Conservation (phyloP, 2,888 invertebrate species). For the Polyommatus iphigenia region DNA sequence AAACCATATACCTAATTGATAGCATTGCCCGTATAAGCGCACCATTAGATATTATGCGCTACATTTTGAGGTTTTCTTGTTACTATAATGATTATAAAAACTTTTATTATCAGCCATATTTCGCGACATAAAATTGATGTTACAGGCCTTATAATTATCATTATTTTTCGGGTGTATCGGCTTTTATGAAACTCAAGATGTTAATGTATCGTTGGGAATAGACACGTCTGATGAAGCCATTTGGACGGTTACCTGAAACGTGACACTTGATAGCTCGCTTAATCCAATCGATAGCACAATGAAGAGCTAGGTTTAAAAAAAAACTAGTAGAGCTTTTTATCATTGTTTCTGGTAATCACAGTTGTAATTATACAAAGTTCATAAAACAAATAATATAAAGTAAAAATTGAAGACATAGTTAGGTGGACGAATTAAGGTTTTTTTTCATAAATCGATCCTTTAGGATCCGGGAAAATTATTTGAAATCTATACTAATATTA, state of each 20-base stretch:
- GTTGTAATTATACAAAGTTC: neutral
- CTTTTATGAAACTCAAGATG: conserved; percentile 12
- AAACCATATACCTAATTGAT: too few relatives aligned
- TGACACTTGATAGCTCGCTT: conserved; percentile 31
- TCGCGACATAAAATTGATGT: neutral
- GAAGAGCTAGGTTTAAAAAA: neutral
- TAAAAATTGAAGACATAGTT: too few relatives aligned
- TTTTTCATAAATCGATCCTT: too few relatives aligned
- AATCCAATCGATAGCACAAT: conserved; percentile 31
- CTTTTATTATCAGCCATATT: neutral
- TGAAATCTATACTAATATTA: too few relatives aligned
- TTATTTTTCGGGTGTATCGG: neutral
- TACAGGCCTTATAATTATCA: neutral
- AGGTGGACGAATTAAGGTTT: too few relatives aligned
- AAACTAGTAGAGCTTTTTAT: neutral
- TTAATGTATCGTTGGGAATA: neutral
- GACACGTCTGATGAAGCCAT: conserved; percentile 60
- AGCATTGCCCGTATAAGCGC: too few relatives aligned
- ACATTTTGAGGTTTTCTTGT: too few relatives aligned
- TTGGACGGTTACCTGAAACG: conserved; percentile 53
- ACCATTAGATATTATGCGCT: too few relatives aligned
- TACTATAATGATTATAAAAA: neutral
- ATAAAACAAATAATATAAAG: neutral
- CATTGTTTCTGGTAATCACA: too few relatives aligned
- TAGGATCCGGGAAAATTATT: too few relatives aligned